Base-by-base conservation (phyloP, 2,113 vertebrate species). In the Chloropsis hardwickii region DNA sequence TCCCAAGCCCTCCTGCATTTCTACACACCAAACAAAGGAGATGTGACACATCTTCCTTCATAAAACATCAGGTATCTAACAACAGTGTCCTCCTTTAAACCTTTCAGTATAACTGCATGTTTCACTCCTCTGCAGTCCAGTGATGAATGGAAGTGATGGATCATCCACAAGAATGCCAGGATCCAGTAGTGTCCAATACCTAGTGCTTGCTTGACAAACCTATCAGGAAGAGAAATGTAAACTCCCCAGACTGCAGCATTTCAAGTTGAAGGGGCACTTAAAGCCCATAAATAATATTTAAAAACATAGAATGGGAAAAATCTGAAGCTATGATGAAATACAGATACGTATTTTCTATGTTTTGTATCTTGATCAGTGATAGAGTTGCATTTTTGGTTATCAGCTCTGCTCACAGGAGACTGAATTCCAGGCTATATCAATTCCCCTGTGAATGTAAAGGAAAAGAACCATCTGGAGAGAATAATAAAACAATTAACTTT, bases 401-500 rank as follows among this genome's bases (percentile, higher is more conserved):
- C 57, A 88, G 60, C 47, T 76, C 58, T 61, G 29, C 76, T 91
- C 87, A 61, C 11, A 86, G 62, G 86, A 95, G 83, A 88, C 86
- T 69, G 47, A 81, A 86, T 96, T 86, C 66, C 90, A 93, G 77
- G 76, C 72, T 93, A 9, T 40, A 94, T 84, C 92, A 96, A 96
- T 96, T 97, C 97, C 92, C 92, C 71, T 50, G 94, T 93, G 97
- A 97, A 97, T 39, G 78, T 95, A 70, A 91, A 97, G 92, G 86
- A 95, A 96, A 97, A 98, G 96, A 98, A 97, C 96, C 98, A 98
- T 97, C 97, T 98, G 97, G 97, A 98, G 91, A 96, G 97, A 97
- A 98, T 98, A 98, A 98, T 96, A 98, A 97, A 97, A 96, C 97
- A 97, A 98, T 98, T 98, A 98, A 97, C 96, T 97, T 98, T 97